Percentiles rank a stretch among this genome's conserved stretches.
Evolutionary conservation across 2,797 vertebrate genomes (phyloP).

Genomic region (Myotis daubentonii): DNA sequence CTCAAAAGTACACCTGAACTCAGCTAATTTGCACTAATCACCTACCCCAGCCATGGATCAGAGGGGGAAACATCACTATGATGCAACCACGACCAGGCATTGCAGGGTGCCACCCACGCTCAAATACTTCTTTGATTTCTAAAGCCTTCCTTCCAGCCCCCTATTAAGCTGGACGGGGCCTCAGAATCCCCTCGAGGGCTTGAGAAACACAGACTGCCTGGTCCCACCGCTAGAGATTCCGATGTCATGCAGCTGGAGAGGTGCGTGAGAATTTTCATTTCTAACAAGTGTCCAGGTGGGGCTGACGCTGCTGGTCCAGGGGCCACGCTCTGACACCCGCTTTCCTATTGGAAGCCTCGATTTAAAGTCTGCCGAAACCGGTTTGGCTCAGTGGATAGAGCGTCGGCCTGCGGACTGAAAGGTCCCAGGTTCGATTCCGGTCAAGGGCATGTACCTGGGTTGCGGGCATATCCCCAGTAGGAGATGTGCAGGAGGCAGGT

Average conservation of each 20-base stretch:
- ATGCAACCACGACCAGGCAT: neutral
- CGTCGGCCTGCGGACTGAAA: too few relatives aligned
- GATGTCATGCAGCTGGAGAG: neutral
- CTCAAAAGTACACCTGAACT: conserved; percentile 53
- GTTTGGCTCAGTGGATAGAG: too few relatives aligned
- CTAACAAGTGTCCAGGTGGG: neutral
- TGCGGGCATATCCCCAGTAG: too few relatives aligned
- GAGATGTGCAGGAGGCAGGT: too few relatives aligned
- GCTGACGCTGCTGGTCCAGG: neutral
- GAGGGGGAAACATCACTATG: neutral
- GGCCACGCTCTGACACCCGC: neutral
- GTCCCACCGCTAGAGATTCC: neutral
- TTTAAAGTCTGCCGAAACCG: too few relatives aligned
- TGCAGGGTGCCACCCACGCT: neutral
- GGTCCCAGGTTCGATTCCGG: too few relatives aligned
- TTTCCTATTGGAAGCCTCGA: neutral
- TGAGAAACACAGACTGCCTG: neutral
- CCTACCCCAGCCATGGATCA: neutral
- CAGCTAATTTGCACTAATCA: conserved; percentile 65
- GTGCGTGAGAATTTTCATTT: neutral
- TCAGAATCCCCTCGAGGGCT: neutral
- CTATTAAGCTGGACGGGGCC: neutral
- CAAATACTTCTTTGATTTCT: neutral
- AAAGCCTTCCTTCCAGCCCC: neutral
- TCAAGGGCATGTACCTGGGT: too few relatives aligned